Percentiles rank a stretch among this genome's conserved stretches.
phyloP scores from a whole-genome alignment of 1,140 invertebrate species.

The Drosophila teissieri region DNA sequence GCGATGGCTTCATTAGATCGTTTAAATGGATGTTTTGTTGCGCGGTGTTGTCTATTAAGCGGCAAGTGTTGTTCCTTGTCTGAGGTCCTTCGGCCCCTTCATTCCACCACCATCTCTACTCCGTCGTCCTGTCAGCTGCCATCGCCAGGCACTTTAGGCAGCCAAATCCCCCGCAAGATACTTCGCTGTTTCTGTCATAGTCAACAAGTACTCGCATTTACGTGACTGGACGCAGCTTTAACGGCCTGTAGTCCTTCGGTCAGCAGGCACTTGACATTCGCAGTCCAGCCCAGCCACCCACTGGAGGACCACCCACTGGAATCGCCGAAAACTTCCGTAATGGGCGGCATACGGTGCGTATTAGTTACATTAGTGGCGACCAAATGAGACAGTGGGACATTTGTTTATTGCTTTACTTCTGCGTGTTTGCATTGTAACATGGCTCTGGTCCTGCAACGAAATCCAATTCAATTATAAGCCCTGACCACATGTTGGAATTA shows the following conservation, averaged over 20 bases:
- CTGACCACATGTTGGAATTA: constrained; percentile 16
- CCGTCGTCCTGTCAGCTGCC: constrained; percentile 25
- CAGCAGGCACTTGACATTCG: constrained; percentile 31
- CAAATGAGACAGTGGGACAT: constrained; percentile 24
- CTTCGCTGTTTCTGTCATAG: constrained; percentile 43
- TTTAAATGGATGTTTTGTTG: constrained; percentile 50
- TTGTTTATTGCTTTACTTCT: constrained; percentile 20
- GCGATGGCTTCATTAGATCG: constrained; percentile 51
- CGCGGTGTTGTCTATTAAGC: constrained; percentile 46
- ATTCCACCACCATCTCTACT: not conserved
- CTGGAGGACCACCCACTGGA: not conserved
- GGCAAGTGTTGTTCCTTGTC: constrained; percentile 36
- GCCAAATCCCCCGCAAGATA: constrained; percentile 10
- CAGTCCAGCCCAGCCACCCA: not conserved
- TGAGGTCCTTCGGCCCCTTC: not conserved
- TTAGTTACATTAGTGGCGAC: constrained; percentile 49
- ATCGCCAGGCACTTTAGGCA: constrained; percentile 26
- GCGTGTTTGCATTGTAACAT: constrained; percentile 28
- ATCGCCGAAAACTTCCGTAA: constrained; percentile 23
- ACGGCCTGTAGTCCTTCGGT: constrained; percentile 15
- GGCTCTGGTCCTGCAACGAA: not conserved
- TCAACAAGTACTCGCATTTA: constrained; percentile 48
- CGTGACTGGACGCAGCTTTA: constrained; percentile 46
- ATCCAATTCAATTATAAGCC: constrained; percentile 36
- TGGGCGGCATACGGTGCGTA: constrained; percentile 53